Conservation (phyloP, 2,888 invertebrate species). For the Tachystola acroxantha region DNA sequence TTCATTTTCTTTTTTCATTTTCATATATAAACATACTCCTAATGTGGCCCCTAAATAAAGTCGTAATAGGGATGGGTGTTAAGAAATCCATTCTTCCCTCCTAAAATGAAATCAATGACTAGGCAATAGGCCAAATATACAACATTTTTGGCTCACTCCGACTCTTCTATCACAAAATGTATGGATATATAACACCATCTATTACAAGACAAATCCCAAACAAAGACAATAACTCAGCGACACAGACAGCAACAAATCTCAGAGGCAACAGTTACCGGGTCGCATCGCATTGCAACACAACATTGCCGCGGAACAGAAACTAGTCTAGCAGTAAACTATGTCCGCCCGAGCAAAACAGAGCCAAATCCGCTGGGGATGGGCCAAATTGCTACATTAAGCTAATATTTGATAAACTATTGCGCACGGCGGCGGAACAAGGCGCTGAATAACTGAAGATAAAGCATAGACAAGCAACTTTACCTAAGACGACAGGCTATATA, state of each 20-base stretch:
- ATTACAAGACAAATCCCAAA: slow-evolving; percentile 16
- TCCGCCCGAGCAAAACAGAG: slow-evolving; percentile 23
- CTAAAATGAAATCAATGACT: no score
- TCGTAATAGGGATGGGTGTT: no score
- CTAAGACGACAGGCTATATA: no score
- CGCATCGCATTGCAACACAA: slow-evolving; percentile 9
- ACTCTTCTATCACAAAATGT: background rate
- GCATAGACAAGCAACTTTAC: no score
- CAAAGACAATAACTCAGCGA: slow-evolving; percentile 36
- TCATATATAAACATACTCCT: no score
- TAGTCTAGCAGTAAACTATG: slow-evolving; percentile 21
- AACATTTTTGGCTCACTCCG: no score
- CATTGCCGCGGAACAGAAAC: slow-evolving; percentile 14
- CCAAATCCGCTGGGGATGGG: slow-evolving; percentile 38
- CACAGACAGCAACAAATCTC: slow-evolving; percentile 38
- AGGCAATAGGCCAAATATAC: no score
- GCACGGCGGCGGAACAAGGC: background rate
- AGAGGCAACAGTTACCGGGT: slow-evolving; percentile 10
- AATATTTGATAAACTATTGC: slow-evolving; percentile 40
- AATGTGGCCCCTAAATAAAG: no score
- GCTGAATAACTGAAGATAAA: background rate
- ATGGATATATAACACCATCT: background rate
- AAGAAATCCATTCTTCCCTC: no score
- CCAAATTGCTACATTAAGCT: slow-evolving; percentile 49
- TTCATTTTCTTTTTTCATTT: no score